Evolutionary conservation across 2,113 vertebrate genomes (phyloP).

Genomic region (Tapirus terrestris): DNA sequence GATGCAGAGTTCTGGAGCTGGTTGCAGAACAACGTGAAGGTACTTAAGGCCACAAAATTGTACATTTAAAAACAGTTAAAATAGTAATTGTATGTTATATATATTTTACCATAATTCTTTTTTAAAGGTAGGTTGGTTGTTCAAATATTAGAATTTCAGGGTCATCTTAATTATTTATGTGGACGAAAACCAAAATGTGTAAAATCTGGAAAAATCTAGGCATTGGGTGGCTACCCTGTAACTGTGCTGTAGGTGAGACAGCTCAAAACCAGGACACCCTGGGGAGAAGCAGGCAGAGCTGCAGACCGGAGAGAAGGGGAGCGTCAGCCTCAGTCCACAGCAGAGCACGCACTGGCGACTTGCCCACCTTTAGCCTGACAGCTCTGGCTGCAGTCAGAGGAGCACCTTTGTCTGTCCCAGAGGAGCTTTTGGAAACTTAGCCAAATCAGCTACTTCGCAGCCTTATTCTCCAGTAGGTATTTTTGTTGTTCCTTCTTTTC

Average conservation of each 20-base stretch:
- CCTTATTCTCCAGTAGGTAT: background rate
- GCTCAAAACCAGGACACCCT: background rate
- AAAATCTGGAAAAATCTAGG: background rate
- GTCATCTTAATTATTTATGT: background rate
- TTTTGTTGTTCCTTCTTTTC: background rate
- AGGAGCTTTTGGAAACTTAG: background rate
- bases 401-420: no score
- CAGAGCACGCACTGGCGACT: no score
- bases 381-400: background rate
- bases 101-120: background rate
- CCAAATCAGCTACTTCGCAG: background rate
- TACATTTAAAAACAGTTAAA: background rate
- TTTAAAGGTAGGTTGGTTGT: background rate
- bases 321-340: background rate
- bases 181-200: background rate
- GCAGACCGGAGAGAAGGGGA: rapidly evolving
- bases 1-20: background rate
- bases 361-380: background rate
- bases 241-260: no score
- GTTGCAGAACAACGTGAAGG: background rate
- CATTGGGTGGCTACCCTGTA: background rate
- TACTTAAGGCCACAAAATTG: background rate
- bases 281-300: background rate
- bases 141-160: background rate
- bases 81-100: background rate